A percentile compares a stretch with the other conserved stretches of the same genome.
Evolutionary conservation across 2,888 invertebrate genomes (phyloP).

Genomic region (Meghimatium bilineatum): DNA sequence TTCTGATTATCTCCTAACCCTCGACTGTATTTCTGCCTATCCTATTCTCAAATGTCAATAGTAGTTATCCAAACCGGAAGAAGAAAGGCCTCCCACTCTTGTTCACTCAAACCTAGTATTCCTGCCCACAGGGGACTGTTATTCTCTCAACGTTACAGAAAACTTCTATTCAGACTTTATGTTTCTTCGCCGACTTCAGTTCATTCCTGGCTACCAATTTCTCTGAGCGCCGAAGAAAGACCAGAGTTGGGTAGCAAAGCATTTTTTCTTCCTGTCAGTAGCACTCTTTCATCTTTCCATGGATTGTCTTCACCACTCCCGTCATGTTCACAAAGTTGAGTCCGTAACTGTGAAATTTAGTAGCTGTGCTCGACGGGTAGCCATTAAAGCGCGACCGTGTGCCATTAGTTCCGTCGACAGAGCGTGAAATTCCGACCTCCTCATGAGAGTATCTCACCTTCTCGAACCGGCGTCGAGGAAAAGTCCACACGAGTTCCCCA

Average conservation of each 20-base stretch:
- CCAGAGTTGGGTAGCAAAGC: not conserved
- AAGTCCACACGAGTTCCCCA: not conserved
- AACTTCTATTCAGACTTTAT: not conserved
- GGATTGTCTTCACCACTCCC: not conserved
- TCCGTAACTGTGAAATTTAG: slow-evolving; percentile 5
- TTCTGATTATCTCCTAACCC: not conserved
- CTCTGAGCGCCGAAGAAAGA: not conserved
- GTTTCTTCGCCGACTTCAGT: not conserved
- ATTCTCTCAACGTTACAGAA: not conserved
- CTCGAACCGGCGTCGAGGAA: not conserved
- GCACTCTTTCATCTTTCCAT: not conserved
- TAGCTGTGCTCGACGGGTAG: not conserved
- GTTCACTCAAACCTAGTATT: not conserved
- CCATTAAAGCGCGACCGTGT: not conserved
- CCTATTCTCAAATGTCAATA: not conserved
- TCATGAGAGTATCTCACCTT: not conserved
- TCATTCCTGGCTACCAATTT: not conserved
- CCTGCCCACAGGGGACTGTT: not conserved
- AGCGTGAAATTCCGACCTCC: slow-evolving; percentile 10
- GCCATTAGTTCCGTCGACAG: slow-evolving; percentile 1
- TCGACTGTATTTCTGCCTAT: not conserved
- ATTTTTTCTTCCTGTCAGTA: not conserved
- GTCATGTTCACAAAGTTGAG: not conserved
- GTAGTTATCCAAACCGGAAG: not conserved
- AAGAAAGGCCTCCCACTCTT: not conserved